Evolutionary conservation across 2,888 invertebrate species (phyloP).

Genomic region (Halocaridina rubra): DNA sequence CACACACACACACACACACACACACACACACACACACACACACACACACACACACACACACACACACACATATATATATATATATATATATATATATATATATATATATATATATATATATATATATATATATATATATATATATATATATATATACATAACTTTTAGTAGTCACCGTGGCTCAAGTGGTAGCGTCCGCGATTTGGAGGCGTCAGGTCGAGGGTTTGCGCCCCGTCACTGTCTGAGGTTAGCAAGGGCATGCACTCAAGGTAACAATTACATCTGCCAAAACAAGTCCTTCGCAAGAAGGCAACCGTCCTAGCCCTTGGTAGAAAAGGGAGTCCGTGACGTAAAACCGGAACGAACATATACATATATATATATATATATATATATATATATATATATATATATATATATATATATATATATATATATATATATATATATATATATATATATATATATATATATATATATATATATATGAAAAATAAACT

Average conservation of each 20-base stretch:
- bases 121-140: neutral
- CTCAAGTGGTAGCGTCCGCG: too few relatives aligned
- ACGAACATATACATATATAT: neutral
- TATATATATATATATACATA: neutral
- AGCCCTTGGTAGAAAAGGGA: too few relatives aligned
- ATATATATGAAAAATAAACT: neutral
- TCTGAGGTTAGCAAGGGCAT: too few relatives aligned
- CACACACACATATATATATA: neutral
- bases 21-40: neutral
- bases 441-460: neutral
- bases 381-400: neutral
- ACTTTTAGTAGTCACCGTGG: too few relatives aligned
- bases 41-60: neutral
- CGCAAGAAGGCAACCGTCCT: too few relatives aligned
- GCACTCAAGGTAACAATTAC: too few relatives aligned
- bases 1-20: neutral
- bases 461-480: neutral
- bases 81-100: neutral
- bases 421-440: neutral
- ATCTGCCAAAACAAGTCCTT: too few relatives aligned
- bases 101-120: neutral
- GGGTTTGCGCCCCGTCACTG: too few relatives aligned
- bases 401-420: neutral
- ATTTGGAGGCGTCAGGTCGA: too few relatives aligned
- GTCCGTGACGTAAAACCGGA: too few relatives aligned